phyloP scores from a whole-genome alignment of 2,113 vertebrate genomes.

The Nipponia nippon region DNA sequence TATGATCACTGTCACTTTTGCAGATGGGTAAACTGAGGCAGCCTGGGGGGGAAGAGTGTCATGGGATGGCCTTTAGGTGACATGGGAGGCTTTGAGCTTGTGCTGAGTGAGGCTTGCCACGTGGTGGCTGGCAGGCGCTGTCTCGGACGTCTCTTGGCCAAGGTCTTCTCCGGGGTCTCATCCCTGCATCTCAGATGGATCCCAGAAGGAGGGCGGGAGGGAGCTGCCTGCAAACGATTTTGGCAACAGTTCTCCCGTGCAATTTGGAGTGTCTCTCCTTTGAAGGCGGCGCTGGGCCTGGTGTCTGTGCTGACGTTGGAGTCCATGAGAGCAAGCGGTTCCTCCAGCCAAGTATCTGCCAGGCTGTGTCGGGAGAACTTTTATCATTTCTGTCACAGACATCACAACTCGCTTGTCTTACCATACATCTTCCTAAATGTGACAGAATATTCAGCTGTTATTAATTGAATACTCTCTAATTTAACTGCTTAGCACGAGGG shows the following conservation, averaged over 20 bases:
- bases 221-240: conserved; percentile 40
- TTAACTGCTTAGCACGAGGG: conserved; percentile 77
- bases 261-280: conserved; percentile 49
- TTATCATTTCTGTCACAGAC: conserved; percentile 95
- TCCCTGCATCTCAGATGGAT: neutral
- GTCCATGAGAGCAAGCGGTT: conserved; percentile 69
- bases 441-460: conserved; percentile 90
- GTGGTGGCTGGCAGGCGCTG: neutral
- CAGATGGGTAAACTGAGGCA: conserved; percentile 21
- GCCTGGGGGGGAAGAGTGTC: neutral
- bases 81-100: neutral
- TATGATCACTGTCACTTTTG: neutral
- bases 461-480: conserved; percentile 94
- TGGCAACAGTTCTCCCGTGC: conserved; percentile 42
- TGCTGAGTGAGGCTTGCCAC: neutral
- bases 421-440: conserved; percentile 92
- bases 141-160: neutral
- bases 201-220: neutral
- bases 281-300: conserved; percentile 68
- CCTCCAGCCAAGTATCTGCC: conserved; percentile 83
- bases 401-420: conserved; percentile 93
- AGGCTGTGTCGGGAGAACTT: conserved; percentile 87
- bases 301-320: conserved; percentile 79
- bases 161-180: neutral
- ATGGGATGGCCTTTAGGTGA: neutral